Percentiles rank a stretch among this genome's conserved stretches.
Evolutionary conservation across 2,888 invertebrate genomes (phyloP).

Genomic region (Sericinus montela): DNA sequence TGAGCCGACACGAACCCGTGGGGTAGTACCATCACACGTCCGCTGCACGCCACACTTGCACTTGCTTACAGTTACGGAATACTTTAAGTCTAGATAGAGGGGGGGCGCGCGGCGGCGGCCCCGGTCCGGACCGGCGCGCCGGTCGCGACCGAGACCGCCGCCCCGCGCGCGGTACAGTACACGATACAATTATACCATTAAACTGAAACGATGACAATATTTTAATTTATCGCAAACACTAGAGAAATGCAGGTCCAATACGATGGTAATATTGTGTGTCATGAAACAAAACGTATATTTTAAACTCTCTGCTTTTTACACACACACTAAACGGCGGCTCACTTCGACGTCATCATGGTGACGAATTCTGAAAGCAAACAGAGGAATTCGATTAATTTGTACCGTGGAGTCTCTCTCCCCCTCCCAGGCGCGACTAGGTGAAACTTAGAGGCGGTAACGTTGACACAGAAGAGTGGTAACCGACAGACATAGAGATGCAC

Average conservation of each 20-base stretch:
- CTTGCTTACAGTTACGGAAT: constrained; percentile 76
- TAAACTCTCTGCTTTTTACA: constrained; percentile 80
- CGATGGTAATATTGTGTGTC: constrained; percentile 81
- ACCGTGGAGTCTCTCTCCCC: constrained; percentile 22
- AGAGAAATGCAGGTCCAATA: constrained; percentile 81
- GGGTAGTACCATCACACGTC: constrained; percentile 63
- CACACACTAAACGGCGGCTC: constrained; percentile 86
- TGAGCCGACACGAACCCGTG: constrained; percentile 54
- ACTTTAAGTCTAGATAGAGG: constrained; percentile 75
- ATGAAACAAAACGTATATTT: constrained; percentile 82
- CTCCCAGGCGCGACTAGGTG: constrained; percentile 43
- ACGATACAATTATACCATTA: constrained; percentile 52
- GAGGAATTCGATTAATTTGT: constrained; percentile 31
- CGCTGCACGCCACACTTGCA: constrained; percentile 72
- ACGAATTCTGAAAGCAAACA: constrained; percentile 92
- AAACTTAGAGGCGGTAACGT: constrained; percentile 45
- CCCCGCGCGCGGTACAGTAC: constrained; percentile 28
- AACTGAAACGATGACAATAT: constrained; percentile 77
- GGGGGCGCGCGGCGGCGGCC: constrained; percentile 45
- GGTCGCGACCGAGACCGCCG: constrained; percentile 28
- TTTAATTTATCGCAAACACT: constrained; percentile 80
- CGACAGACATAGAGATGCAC: constrained; percentile 63
- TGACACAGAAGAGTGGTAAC: constrained; percentile 39
- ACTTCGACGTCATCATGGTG: constrained; percentile 99
- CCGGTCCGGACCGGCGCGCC: constrained; percentile 23